Conservation (phyloP, 2,797 vertebrate genomes). For the Pantherophis vulpinus region DNA sequence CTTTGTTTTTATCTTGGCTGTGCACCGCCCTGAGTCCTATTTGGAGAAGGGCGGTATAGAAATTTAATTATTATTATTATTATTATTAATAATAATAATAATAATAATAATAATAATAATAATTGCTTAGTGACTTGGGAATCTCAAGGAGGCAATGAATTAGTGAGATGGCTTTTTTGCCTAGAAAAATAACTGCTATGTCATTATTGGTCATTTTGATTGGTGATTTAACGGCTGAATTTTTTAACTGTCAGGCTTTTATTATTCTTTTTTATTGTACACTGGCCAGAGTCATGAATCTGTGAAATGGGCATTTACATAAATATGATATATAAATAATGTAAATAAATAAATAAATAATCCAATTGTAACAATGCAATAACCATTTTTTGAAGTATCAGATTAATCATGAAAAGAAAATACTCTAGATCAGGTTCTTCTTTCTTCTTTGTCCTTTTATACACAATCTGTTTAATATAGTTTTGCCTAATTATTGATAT, state of each 20-base stretch:
- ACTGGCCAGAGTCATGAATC: background rate
- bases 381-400: background rate
- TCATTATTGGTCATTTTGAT: background rate
- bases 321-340: background rate
- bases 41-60: no score
- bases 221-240: background rate
- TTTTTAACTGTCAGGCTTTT: background rate
- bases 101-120: no score
- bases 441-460: background rate
- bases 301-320: background rate
- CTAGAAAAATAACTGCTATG: background rate
- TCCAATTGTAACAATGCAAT: background rate
- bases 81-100: no score
- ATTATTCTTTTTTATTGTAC: background rate
- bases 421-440: background rate
- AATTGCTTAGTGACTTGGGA: background rate
- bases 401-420: background rate
- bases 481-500: background rate
- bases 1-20: no score
- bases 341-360: background rate
- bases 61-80: no score
- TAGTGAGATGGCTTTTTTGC: background rate
- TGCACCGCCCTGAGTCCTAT: no score
- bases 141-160: background rate
- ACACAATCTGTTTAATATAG: background rate